A percentile compares a stretch with the other conserved stretches of the same genome.
phyloP scores from a whole-genome alignment of 2,888 invertebrate genomes.

The Mamestra brassicae region DNA sequence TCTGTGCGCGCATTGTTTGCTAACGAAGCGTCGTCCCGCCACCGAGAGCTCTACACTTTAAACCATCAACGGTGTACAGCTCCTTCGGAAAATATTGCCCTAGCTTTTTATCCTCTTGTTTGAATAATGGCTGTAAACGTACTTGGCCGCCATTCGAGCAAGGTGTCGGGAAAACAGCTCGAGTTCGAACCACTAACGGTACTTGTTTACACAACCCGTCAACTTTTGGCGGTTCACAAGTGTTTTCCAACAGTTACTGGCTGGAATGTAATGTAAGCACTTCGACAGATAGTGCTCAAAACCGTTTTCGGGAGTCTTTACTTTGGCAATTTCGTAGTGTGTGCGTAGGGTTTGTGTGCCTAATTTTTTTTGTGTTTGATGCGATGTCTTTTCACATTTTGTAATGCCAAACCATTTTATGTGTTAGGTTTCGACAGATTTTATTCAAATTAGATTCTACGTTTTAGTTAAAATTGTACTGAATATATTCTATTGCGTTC shows the following conservation, averaged over 20 bases:
- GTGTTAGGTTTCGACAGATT: neutral
- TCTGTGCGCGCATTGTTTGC: constrained; percentile 84
- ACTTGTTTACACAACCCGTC: constrained; percentile 89
- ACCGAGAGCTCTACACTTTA: constrained; percentile 89
- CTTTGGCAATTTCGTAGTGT: constrained; percentile 65
- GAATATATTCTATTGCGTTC: neutral
- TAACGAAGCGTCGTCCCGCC: constrained; percentile 87
- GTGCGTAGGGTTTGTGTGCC: constrained; percentile 33
- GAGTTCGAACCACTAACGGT: constrained; percentile 87
- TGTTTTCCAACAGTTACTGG: constrained; percentile 86
- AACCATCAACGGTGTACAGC: constrained; percentile 88
- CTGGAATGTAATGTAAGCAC: constrained; percentile 89
- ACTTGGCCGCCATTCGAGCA: constrained; percentile 87
- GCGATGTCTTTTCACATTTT: neutral
- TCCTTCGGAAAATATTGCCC: constrained; percentile 90
- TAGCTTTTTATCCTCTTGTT: constrained; percentile 90
- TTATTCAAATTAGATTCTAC: neutral
- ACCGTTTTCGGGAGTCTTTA: constrained; percentile 74
- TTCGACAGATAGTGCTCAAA: constrained; percentile 78
- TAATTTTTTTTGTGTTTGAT: constrained; percentile 10
- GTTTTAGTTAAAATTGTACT: neutral
- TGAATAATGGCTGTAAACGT: constrained; percentile 90
- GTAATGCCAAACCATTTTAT: neutral
- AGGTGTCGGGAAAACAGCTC: constrained; percentile 88
- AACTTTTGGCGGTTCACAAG: constrained; percentile 85